Conservation (phyloP, 2,113 vertebrate genomes). For the Callospermophilus lateralis region DNA sequence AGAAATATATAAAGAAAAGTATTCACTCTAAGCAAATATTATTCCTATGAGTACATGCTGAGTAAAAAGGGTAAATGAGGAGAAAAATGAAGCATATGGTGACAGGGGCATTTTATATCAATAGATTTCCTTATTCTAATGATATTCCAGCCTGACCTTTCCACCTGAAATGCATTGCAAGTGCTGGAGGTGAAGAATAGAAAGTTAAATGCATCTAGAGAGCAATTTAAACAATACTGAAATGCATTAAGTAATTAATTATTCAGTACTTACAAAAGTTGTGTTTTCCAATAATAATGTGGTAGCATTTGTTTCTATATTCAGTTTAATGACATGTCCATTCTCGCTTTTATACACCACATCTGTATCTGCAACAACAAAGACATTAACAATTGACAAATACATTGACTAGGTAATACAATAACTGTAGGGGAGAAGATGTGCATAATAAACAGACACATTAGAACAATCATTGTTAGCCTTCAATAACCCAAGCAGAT, state of each 20-base stretch:
- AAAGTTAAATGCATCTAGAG: neutral
- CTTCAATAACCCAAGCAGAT: constrained; percentile 62
- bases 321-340: constrained; percentile 96
- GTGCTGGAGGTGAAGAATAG: neutral
- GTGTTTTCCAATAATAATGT: constrained; percentile 94
- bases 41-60: neutral
- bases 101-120: neutral
- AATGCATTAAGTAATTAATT: constrained; percentile 62
- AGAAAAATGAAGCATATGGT: neutral
- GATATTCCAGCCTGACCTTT: neutral
- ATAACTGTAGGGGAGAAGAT: constrained; percentile 66
- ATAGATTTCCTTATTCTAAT: neutral
- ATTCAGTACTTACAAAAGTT: constrained; percentile 95
- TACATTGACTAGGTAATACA: constrained; percentile 63
- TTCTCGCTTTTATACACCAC: constrained; percentile 96
- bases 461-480: neutral
- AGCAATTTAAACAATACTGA: constrained; percentile 29
- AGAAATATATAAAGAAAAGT: neutral
- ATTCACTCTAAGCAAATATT: neutral
- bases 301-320: constrained; percentile 94
- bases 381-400: constrained; percentile 82
- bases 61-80: neutral
- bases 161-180: neutral
- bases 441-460: constrained; percentile 40
- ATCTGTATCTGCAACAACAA: constrained; percentile 93